phyloP scores from a whole-genome alignment of 2,113 vertebrate genomes.

The Chunga burmeisteri region DNA sequence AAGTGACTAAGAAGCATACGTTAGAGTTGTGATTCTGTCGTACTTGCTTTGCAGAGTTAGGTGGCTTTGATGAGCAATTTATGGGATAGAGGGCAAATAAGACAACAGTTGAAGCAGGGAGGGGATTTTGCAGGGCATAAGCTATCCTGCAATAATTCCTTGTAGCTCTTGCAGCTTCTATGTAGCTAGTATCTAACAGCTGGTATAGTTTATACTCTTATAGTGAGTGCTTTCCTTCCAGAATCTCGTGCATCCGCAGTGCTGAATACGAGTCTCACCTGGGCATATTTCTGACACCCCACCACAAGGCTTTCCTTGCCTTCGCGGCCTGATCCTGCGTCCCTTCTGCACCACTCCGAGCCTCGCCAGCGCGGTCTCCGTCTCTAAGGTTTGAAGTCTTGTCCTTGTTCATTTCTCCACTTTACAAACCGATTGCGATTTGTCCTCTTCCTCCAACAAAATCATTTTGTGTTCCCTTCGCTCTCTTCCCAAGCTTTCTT shows the following conservation, averaged over 20 bases:
- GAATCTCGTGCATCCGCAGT: too few species aligned
- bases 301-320: rapidly evolving
- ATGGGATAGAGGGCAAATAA: not conserved
- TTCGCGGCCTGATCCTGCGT: rapidly evolving
- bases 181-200: rapidly evolving
- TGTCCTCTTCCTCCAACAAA: not conserved
- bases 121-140: not conserved
- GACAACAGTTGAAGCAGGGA: not conserved
- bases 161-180: not conserved
- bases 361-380: rapidly evolving
- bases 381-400: too few species aligned
- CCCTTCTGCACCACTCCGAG: rapidly evolving
- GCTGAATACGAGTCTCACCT: rapidly evolving
- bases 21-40: not conserved
- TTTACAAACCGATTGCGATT: not conserved
- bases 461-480: rapidly evolving
- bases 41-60: not conserved
- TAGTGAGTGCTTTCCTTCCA: not conserved
- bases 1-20: not conserved
- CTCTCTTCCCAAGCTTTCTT: not conserved
- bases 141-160: not conserved
- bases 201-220: rapidly evolving
- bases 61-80: not conserved
- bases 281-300: rapidly evolving
- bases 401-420: rapidly evolving